These are phyloP conservation scores for Meles meles DNA, from an alignment of 2,113 vertebrate species.

Conservation along the genomic window DNA sequence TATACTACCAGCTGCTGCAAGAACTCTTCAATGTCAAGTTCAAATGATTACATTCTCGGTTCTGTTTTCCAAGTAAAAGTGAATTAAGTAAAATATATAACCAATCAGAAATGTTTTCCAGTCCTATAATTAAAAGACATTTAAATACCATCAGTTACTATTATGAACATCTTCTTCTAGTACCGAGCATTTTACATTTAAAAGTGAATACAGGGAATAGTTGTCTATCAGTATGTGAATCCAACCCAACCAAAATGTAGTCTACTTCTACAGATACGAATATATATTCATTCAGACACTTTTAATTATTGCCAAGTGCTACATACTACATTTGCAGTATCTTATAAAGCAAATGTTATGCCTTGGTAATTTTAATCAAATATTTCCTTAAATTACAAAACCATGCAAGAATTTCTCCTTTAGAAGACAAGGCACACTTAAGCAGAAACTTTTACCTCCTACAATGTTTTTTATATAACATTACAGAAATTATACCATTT, in stretches of 20 bases:
- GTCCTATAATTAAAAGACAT: neutral
- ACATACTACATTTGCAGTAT: neutral
- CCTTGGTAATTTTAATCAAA: neutral
- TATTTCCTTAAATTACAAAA: neutral
- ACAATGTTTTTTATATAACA: neutral
- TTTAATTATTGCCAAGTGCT: neutral
- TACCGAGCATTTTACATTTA: neutral
- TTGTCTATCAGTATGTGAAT: neutral
- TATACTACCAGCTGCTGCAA: neutral
- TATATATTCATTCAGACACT: neutral
- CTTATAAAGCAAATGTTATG: neutral
- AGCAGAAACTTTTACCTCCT: neutral
- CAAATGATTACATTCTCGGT: neutral
- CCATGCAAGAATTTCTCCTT: neutral
- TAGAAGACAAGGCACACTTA: neutral
- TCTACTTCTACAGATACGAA: neutral
- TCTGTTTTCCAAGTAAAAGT: neutral
- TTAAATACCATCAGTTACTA: neutral
- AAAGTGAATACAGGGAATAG: neutral
- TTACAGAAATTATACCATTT: neutral
- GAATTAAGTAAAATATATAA: neutral
- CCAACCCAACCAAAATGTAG: neutral
- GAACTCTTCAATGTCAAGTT: neutral
- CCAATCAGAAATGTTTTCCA: neutral
- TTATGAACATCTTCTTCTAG: no score